phyloP scores from a whole-genome alignment of 2,113 vertebrate genomes.

The Anguilla japonica region DNA sequence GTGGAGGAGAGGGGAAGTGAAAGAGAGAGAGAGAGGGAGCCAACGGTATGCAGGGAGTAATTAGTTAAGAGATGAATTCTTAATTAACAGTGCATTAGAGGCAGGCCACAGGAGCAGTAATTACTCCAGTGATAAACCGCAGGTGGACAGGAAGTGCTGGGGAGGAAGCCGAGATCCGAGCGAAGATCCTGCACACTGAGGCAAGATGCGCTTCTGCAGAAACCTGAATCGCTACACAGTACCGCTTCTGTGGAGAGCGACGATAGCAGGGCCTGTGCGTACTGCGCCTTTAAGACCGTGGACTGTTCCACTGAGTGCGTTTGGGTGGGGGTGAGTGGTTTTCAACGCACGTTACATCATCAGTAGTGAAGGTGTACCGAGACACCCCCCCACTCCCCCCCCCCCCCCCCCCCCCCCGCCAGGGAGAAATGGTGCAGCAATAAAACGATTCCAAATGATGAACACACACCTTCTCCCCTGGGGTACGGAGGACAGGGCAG shows the following conservation, averaged over 20 bases:
- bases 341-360: background rate
- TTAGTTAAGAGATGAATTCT: background rate
- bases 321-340: background rate
- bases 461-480: constrained; percentile 17
- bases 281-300: constrained; percentile 11
- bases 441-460: constrained; percentile 8
- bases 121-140: background rate
- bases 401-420: background rate
- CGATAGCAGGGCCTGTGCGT: background rate
- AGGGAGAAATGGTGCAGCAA: background rate
- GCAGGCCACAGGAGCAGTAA: background rate
- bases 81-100: background rate
- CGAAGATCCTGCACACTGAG: background rate
- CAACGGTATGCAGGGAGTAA: background rate
- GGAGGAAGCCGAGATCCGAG: background rate
- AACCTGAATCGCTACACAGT: background rate
- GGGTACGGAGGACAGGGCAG: too few species aligned
- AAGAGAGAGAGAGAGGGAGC: background rate
- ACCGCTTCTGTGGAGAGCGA: background rate
- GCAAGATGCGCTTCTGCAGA: background rate
- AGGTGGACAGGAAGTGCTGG: background rate
- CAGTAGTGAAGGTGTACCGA: background rate
- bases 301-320: background rate
- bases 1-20: background rate
- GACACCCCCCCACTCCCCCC: background rate